Evolutionary conservation across 1,140 invertebrate species (phyloP).

Genomic region (Habropoda laboriosa): DNA sequence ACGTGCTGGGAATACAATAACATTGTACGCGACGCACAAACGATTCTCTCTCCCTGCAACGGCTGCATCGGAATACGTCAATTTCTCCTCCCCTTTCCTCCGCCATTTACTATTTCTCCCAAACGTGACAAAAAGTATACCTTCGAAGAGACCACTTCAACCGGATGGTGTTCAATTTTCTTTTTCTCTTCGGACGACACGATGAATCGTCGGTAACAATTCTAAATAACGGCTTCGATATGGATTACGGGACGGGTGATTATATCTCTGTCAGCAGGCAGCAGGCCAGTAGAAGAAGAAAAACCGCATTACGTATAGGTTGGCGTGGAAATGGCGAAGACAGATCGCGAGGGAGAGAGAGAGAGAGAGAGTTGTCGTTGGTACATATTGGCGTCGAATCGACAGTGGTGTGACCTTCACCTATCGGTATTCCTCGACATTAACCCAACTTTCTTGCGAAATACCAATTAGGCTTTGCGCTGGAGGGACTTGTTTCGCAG

Average conservation of each 20-base stretch:
- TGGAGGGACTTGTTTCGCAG: neutral
- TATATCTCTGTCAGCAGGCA: too few relatives aligned
- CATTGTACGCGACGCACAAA: constrained; percentile 52
- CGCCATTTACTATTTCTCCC: neutral
- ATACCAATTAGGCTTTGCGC: constrained; percentile 1
- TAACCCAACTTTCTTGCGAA: constrained; percentile 18
- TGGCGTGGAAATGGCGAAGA: too few relatives aligned
- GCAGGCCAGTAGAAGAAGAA: too few relatives aligned
- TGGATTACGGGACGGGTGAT: too few relatives aligned
- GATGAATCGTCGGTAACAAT: too few relatives aligned
- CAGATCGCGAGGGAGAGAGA: too few relatives aligned
- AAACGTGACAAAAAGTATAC: neutral
- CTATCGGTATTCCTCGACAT: constrained; percentile 28
- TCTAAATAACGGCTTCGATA: too few relatives aligned
- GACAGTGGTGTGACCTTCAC: constrained; percentile 31
- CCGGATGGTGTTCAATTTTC: too few relatives aligned
- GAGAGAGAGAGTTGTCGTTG: too few relatives aligned
- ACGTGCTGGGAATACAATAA: constrained; percentile 68
- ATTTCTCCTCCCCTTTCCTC: constrained; percentile 35
- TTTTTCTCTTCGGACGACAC: too few relatives aligned
- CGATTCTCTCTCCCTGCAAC: constrained; percentile 33
- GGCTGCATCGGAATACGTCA: constrained; percentile 14
- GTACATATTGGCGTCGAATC: constrained; percentile 18
- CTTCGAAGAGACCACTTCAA: too few relatives aligned
- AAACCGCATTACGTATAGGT: too few relatives aligned